Evolutionary conservation across 2,113 vertebrate species (phyloP).

Genomic region (Leptobrachium leishanense): DNA sequence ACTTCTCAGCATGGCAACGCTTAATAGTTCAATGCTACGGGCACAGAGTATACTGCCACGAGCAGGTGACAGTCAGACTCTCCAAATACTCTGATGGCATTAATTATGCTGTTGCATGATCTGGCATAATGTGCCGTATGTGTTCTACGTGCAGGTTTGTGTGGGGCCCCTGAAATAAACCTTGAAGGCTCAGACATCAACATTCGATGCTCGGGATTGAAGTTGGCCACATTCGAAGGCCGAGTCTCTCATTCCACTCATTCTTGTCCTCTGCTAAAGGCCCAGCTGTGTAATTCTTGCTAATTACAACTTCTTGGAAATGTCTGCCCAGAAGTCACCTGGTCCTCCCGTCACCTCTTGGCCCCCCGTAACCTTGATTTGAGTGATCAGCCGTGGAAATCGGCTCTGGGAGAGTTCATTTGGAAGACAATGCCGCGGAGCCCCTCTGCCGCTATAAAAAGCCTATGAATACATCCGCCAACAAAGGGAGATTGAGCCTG

Average conservation of each 20-base stretch:
- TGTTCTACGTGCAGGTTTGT: too few relatives aligned
- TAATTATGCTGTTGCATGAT: too few relatives aligned
- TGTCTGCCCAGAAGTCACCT: constrained; percentile 56
- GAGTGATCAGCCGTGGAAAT: constrained; percentile 14
- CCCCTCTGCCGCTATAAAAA: constrained; percentile 37
- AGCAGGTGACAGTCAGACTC: too few relatives aligned
- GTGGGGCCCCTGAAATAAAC: too few relatives aligned
- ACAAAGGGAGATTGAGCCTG: constrained; percentile 30
- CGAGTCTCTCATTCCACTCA: constrained; percentile 16
- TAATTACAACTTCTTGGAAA: constrained; percentile 62
- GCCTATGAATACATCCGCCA: constrained; percentile 43
- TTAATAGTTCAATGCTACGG: too few relatives aligned
- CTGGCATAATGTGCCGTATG: too few relatives aligned
- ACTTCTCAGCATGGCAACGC: too few relatives aligned
- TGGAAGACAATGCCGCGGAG: constrained; percentile 42
- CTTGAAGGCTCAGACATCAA: too few relatives aligned
- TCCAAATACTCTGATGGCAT: too few relatives aligned
- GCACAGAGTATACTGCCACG: too few relatives aligned
- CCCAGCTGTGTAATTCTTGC: constrained; percentile 64
- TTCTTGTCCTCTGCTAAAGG: constrained; percentile 32
- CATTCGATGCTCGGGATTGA: background rate
- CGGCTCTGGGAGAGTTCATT: constrained; percentile 29
- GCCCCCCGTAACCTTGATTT: constrained; percentile 1
- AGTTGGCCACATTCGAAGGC: background rate
- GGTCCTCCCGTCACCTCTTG: constrained; percentile 51